Conservation (phyloP, 2,113 vertebrate species). For the Promerops cafer region DNA sequence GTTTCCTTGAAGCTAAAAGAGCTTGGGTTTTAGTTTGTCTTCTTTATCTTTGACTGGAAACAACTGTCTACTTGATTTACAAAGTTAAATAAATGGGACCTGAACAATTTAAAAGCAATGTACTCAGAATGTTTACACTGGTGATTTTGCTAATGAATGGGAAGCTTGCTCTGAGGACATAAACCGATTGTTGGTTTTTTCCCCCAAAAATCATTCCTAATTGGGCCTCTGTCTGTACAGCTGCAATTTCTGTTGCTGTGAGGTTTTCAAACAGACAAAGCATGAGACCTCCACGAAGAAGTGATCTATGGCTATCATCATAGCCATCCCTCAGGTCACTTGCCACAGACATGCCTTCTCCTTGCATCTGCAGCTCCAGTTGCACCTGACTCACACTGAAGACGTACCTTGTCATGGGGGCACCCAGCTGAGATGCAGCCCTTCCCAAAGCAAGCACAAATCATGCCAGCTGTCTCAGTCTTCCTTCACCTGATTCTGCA, state of each 20-base stretch:
- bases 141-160: neutral
- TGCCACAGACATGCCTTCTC: neutral
- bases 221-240: neutral
- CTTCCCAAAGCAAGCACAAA: neutral
- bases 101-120: neutral
- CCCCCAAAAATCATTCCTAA: neutral
- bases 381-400: fast-evolving
- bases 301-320: neutral
- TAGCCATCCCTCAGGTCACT: neutral
- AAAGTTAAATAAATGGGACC: neutral
- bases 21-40: neutral
- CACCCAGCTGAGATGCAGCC: neutral
- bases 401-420: fast-evolving
- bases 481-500: neutral
- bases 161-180: neutral
- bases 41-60: neutral
- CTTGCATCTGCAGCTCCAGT: fast-evolving
- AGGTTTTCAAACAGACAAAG: neutral
- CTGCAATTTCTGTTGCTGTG: neutral
- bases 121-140: neutral
- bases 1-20: neutral
- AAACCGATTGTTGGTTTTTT: neutral
- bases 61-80: neutral
- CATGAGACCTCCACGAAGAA: neutral
- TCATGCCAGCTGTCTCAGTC: neutral